phyloP scores from a whole-genome alignment of 2,888 invertebrate genomes.

The Phania funesta region DNA sequence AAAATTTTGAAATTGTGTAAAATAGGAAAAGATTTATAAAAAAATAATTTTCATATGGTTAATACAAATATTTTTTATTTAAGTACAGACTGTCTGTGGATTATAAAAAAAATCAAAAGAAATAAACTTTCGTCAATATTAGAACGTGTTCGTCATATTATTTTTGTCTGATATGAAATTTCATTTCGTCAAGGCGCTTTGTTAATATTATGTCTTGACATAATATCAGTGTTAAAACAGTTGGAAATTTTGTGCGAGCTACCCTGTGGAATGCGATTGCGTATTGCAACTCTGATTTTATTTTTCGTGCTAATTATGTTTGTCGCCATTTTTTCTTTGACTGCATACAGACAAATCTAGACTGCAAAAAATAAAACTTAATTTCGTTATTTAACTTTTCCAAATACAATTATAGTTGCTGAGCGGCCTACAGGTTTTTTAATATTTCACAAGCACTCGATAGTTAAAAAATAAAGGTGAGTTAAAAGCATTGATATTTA shows the following conservation, averaged over 20 bases:
- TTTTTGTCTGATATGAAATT: not conserved
- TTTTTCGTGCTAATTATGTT: not conserved
- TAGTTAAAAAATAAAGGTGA: conserved; percentile 11
- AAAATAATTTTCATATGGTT: too few relatives aligned
- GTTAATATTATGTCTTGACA: too few relatives aligned
- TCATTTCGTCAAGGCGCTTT: too few relatives aligned
- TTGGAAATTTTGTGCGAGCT: too few relatives aligned
- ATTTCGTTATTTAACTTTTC: not conserved
- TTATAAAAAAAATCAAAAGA: too few relatives aligned
- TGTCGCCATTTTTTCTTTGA: conserved; percentile 42
- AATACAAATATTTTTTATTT: too few relatives aligned
- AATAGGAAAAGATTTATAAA: too few relatives aligned
- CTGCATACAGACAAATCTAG: conserved; percentile 9
- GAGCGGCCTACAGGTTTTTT: not conserved
- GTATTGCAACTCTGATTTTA: not conserved
- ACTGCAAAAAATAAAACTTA: not conserved
- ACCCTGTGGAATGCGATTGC: not conserved
- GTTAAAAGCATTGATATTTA: too few relatives aligned
- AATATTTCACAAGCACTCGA: not conserved
- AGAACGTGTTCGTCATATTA: not conserved
- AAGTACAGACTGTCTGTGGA: too few relatives aligned
- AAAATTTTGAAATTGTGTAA: too few relatives aligned
- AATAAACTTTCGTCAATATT: too few relatives aligned
- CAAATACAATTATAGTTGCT: not conserved
- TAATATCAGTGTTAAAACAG: too few relatives aligned